Evolutionary conservation across 35 echinoderm and acorn worm species (phyloP).

Genomic region (Stichopus chloronotus): DNA sequence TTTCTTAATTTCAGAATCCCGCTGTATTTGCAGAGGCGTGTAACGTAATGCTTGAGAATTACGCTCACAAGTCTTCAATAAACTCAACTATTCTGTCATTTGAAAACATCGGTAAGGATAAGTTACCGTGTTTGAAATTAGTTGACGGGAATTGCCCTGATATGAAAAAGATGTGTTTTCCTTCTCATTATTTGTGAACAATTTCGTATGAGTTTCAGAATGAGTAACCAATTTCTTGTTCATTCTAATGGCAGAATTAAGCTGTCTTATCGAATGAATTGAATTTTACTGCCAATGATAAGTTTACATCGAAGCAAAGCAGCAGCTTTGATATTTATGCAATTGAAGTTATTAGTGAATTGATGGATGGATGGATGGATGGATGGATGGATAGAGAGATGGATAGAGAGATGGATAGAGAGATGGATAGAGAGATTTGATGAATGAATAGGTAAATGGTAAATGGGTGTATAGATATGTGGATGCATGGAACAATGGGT

Average conservation of each 20-base stretch:
- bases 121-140: neutral
- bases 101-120: constrained; percentile 17
- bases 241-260: neutral
- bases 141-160: neutral
- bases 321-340: too few species aligned
- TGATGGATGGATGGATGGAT: too few species aligned
- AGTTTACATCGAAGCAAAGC: too few species aligned
- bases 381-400: too few species aligned
- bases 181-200: neutral
- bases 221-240: neutral
- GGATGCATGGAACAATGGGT: too few species aligned
- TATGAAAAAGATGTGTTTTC: neutral
- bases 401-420: too few species aligned
- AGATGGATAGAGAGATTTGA: too few species aligned
- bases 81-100: neutral
- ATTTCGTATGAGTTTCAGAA: neutral
- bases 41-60: neutral
- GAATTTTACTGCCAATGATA: neutral
- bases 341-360: too few species aligned
- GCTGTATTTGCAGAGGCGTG: constrained; percentile 21
- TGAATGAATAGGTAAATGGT: too few species aligned
- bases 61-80: neutral
- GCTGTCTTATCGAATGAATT: neutral
- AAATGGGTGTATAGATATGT: too few species aligned
- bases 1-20: constrained; percentile 15